phyloP scores from a whole-genome alignment of 2,113 vertebrate genomes.

The Sciurus niger region DNA sequence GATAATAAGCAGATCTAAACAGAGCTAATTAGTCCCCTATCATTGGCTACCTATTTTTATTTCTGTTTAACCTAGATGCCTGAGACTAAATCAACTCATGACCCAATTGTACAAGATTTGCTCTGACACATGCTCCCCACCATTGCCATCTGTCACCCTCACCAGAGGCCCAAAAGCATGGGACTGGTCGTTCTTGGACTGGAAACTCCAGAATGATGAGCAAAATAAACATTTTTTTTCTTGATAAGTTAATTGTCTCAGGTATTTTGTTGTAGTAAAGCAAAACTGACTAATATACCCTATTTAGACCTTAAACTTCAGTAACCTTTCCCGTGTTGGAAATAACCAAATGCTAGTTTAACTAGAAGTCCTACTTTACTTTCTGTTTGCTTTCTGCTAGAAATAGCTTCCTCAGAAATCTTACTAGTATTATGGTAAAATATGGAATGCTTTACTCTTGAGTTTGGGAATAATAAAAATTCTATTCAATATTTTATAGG shows the following conservation, averaged over 20 bases:
- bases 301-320: background rate
- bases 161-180: background rate
- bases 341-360: background rate
- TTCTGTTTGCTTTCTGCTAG: background rate
- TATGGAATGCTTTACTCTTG: background rate
- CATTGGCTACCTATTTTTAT: background rate
- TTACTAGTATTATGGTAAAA: background rate
- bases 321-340: background rate
- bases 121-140: background rate
- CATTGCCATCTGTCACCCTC: background rate
- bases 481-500: background rate
- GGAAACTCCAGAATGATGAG: background rate
- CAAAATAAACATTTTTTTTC: background rate
- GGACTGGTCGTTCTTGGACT: background rate
- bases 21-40: background rate
- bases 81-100: background rate
- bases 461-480: background rate
- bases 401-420: background rate
- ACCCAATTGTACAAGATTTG: background rate
- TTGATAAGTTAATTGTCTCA: background rate
- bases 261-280: background rate
- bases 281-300: background rate
- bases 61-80: background rate
- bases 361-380: background rate
- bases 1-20: background rate